Percentiles rank a stretch among this genome's conserved stretches.
Evolutionary conservation across 2,888 invertebrate species (phyloP).

Genomic region (Tupiocoris notatus): DNA sequence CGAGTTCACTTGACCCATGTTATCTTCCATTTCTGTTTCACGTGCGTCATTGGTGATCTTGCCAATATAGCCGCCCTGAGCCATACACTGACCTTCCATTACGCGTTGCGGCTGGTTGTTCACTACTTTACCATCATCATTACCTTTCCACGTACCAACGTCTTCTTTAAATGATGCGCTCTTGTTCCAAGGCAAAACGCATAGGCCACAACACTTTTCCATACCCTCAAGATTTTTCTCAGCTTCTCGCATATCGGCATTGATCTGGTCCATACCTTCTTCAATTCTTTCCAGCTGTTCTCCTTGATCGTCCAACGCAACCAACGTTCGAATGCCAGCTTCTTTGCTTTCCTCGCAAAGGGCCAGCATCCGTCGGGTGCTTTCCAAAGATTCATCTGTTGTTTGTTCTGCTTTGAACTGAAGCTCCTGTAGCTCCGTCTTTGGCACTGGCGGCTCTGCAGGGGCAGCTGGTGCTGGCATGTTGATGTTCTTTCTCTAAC

Average conservation of each 20-base stretch:
- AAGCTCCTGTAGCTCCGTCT: not conserved
- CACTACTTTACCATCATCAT: constrained; percentile 96
- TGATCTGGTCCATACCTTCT: constrained; percentile 99
- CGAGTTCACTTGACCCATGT: constrained; percentile 94
- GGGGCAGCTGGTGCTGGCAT: not conserved
- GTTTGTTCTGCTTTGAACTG: not conserved
- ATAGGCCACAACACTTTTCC: constrained; percentile 99
- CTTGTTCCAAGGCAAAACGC: constrained; percentile 98
- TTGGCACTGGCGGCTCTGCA: not conserved
- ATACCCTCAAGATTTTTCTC: constrained; percentile 99
- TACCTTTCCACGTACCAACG: constrained; percentile 97
- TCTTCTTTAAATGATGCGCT: constrained; percentile 91
- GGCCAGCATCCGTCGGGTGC: constrained; percentile 43
- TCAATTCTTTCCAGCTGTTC: constrained; percentile 99
- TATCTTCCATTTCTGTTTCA: constrained; percentile 99
- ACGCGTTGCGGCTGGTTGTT: constrained; percentile 92
- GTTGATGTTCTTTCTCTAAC: too few species aligned
- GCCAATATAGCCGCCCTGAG: constrained; percentile 93
- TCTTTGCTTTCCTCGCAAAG: constrained; percentile 80
- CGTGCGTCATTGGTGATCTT: constrained; percentile 97
- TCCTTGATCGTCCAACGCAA: constrained; percentile 99
- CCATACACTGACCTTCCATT: constrained; percentile 89
- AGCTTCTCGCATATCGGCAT: constrained; percentile 99
- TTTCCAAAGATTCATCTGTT: constrained; percentile 35
- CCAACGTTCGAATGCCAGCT: constrained; percentile 98